A percentile compares a stretch with the other conserved stretches of the same genome.
These are phyloP conservation scores for Labeo calbasu DNA, from an alignment of 2,797 vertebrate species.

Conservation along the genomic window DNA sequence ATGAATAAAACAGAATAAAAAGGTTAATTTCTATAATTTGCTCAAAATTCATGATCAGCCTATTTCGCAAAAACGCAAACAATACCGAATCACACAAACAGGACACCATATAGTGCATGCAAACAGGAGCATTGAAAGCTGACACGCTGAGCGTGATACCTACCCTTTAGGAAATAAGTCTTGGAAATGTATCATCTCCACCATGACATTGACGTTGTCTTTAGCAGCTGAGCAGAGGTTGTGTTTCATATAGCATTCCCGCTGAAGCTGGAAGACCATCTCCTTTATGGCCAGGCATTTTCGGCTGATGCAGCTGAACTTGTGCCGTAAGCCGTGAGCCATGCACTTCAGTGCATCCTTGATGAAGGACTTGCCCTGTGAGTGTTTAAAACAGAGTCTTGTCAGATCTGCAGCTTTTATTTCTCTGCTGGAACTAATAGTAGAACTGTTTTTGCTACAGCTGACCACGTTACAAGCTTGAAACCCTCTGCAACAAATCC, in stretches of 20 bases:
- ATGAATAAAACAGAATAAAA: neutral
- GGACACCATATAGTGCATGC: neutral
- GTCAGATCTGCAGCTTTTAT: neutral
- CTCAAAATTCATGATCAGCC: neutral
- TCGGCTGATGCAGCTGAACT: conserved; percentile 98
- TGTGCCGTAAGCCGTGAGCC: conserved; percentile 94
- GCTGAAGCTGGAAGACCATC: conserved; percentile 97
- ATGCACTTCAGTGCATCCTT: conserved; percentile 98
- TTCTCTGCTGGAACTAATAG: conserved; percentile 4
- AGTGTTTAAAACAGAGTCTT: conserved; percentile 40
- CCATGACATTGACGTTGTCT: conserved; percentile 94
- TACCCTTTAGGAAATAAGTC: conserved; percentile 97
- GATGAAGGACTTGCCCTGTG: conserved; percentile 98
- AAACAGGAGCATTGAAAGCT: neutral
- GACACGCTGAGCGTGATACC: conserved; percentile 64
- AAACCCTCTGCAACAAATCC: conserved; percentile 61
- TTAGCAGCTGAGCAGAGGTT: conserved; percentile 95
- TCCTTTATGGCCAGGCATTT: conserved; percentile 98
- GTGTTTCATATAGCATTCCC: conserved; percentile 96
- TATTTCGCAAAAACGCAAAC: neutral
- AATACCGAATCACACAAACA: neutral
- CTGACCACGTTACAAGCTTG: conserved; percentile 57
- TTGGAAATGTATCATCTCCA: conserved; percentile 99
- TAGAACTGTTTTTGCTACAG: conserved; percentile 22
- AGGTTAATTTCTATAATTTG: neutral